phyloP scores from a whole-genome alignment of 2,888 invertebrate species.

The Mythimna albipuncta region DNA sequence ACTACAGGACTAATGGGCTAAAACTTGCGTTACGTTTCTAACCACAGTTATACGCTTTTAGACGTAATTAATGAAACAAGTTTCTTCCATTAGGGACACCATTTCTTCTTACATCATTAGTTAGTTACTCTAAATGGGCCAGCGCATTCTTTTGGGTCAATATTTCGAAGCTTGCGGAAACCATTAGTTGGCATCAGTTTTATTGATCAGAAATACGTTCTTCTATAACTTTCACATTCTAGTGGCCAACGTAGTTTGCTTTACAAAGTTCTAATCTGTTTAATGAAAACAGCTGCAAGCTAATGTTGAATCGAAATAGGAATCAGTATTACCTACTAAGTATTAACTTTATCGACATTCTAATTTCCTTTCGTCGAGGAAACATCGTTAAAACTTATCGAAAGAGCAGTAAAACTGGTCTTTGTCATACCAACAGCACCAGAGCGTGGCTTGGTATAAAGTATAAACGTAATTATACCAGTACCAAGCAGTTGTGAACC shows the following conservation, averaged over 20 bases:
- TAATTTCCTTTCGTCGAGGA: constrained; percentile 23
- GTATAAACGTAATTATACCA: constrained; percentile 57
- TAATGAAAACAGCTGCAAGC: not conserved
- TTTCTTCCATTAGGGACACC: constrained; percentile 52
- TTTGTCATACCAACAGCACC: constrained; percentile 35
- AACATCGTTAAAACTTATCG: constrained; percentile 49
- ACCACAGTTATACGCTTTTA: constrained; percentile 46
- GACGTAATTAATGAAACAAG: constrained; percentile 56
- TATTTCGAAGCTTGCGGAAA: constrained; percentile 32
- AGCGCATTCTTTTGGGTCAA: constrained; percentile 53
- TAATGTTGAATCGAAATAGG: constrained; percentile 24
- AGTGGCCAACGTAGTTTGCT: not conserved
- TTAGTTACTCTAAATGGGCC: constrained; percentile 44
- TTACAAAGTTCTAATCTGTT: not conserved
- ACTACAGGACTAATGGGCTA: constrained; percentile 31
- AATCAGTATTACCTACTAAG: not conserved
- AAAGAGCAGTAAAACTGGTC: constrained; percentile 41
- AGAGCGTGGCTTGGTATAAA: constrained; percentile 44
- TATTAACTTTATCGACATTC: constrained; percentile 34
- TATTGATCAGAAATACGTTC: constrained; percentile 9
- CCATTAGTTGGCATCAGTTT: constrained; percentile 11
- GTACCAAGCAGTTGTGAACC: constrained; percentile 33
- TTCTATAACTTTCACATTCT: not conserved
- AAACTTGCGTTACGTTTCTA: constrained; percentile 21
- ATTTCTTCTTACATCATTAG: constrained; percentile 50